Percentiles rank a stretch among this genome's conserved stretches.
Conservation (phyloP, 2,888 invertebrate species). For the Pollenia angustigena region DNA sequence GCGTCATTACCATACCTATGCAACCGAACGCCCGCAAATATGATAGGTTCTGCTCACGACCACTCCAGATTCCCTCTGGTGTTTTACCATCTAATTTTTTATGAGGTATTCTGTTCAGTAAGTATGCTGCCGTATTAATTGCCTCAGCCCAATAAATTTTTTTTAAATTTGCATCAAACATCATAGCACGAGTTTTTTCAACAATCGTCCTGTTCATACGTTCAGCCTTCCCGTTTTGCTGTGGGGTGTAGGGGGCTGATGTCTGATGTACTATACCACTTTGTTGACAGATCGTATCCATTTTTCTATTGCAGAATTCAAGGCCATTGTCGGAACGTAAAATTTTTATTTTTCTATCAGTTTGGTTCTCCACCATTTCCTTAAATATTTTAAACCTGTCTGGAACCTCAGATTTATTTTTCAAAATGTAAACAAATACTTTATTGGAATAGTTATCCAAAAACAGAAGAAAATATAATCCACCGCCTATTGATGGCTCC, state of each 20-base stretch:
- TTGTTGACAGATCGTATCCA: not conserved
- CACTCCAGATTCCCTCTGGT: conserved; percentile 16
- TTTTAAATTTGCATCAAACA: not conserved
- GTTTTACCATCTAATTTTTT: conserved; percentile 4
- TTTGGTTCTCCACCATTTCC: not conserved
- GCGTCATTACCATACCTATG: conserved; percentile 37
- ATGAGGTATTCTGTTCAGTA: conserved; percentile 18
- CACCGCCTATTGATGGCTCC: conserved; percentile 24
- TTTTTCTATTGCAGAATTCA: conserved; percentile 26
- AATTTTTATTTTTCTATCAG: conserved; percentile 25
- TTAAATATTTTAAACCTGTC: conserved; percentile 9
- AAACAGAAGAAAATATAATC: conserved; percentile 25
- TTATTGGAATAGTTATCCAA: conserved; percentile 35
- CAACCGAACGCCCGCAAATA: conserved; percentile 38
- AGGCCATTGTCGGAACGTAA: conserved; percentile 31
- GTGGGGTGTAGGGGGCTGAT: conserved; percentile 23
- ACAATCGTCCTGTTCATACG: conserved; percentile 14
- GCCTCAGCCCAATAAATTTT: conserved; percentile 10
- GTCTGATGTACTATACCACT: conserved; percentile 24
- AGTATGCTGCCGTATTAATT: conserved; percentile 6
- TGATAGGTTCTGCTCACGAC: conserved; percentile 10
- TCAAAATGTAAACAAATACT: conserved; percentile 37
- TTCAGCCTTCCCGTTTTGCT: conserved; percentile 13
- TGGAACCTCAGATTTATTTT: conserved; percentile 37
- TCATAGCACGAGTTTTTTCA: conserved; percentile 31